phyloP scores from a whole-genome alignment of 2,113 vertebrate species.

The Glaucidium brasilianum region DNA sequence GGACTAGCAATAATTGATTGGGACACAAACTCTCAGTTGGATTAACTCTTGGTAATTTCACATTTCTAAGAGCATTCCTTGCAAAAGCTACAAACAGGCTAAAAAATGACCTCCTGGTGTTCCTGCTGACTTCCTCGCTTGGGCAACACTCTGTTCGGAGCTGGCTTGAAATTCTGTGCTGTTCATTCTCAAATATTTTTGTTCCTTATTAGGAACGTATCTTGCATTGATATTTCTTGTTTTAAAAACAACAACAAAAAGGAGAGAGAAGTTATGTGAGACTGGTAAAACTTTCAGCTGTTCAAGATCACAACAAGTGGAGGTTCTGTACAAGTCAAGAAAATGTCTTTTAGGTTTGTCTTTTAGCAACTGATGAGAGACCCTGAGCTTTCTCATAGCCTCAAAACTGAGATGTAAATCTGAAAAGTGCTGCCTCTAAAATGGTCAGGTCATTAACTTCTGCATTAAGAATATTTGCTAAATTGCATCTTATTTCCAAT shows the following conservation, averaged over 20 bases:
- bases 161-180: background rate
- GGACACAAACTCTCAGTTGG: background rate
- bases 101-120: background rate
- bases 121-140: background rate
- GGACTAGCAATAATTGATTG: background rate
- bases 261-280: background rate
- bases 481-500: background rate
- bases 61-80: background rate
- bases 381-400: background rate
- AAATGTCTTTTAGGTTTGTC: background rate
- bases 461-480: background rate
- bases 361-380: background rate
- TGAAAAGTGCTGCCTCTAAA: background rate
- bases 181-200: background rate
- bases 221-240: background rate
- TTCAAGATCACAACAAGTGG: background rate
- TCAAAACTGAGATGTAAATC: background rate
- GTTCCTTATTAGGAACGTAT: background rate
- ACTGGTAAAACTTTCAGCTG: background rate
- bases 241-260: background rate
- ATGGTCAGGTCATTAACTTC: background rate
- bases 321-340: background rate
- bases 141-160: background rate
- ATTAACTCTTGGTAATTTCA: background rate
- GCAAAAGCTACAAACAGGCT: background rate